phyloP scores from a whole-genome alignment of 2,888 invertebrate genomes.

The Pammene aurita region DNA sequence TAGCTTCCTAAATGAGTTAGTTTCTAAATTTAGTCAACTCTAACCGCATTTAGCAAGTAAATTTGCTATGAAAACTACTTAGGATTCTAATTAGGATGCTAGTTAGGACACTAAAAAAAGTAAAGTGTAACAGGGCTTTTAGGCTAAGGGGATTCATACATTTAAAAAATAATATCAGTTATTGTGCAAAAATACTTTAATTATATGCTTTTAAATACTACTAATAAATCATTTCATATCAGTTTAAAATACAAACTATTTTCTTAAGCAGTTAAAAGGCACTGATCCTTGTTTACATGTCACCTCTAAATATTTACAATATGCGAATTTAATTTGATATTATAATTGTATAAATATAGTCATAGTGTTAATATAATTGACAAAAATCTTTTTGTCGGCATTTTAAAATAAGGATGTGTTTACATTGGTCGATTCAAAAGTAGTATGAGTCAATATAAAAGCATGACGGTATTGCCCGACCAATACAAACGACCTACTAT shows the following conservation, averaged over 20 bases:
- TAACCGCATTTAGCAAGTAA: no score
- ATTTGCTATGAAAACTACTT: no score
- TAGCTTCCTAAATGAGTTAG: no score
- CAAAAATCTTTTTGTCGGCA: conserved; percentile 1
- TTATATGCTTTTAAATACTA: conserved; percentile 72
- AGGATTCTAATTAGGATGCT: no score
- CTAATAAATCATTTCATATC: conserved; percentile 72
- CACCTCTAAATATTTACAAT: conserved; percentile 41
- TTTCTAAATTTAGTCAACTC: no score
- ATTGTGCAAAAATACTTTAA: conserved; percentile 78
- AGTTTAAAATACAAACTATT: conserved; percentile 61
- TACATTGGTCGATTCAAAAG: neutral
- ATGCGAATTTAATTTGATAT: conserved; percentile 32
- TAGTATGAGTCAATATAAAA: no score
- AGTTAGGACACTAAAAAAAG: no score
- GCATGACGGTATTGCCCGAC: no score
- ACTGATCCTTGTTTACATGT: conserved; percentile 68
- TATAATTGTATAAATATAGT: conserved; percentile 45
- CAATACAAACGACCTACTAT: neutral
- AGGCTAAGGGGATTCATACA: neutral
- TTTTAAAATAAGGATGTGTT: conserved; percentile 4
- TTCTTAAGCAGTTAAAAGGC: conserved; percentile 74
- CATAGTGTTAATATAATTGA: conserved; percentile 27
- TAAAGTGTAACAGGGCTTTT: no score
- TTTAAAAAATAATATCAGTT: conserved; percentile 21